These are phyloP conservation scores for Lophochroa leadbeateri DNA, from an alignment of 2,113 vertebrate genomes.

Conservation along the genomic window DNA sequence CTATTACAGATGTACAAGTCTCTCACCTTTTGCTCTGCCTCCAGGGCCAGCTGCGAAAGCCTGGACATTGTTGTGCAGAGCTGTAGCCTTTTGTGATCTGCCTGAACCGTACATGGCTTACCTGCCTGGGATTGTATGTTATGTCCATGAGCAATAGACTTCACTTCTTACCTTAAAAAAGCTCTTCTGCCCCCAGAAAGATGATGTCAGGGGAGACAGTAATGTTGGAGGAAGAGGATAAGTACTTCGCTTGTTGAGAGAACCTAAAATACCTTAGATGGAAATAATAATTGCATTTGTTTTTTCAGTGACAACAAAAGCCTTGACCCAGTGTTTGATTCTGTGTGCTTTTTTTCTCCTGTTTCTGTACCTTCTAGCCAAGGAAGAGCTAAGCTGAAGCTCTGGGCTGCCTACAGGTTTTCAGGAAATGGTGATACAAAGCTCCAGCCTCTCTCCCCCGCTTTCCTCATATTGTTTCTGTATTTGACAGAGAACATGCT, in stretches of 20 bases:
- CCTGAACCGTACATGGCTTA: not conserved
- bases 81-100: not conserved
- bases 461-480: conserved; percentile 73
- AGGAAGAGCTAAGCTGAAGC: not conserved
- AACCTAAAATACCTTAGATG: not conserved
- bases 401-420: conserved; percentile 17
- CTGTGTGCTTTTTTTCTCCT: not conserved
- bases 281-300: conserved; percentile 55
- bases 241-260: not conserved
- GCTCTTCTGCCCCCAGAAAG: not conserved
- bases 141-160: not conserved
- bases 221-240: not conserved
- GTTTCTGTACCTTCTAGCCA: not conserved
- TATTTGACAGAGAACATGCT: conserved; percentile 52
- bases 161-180: not conserved
- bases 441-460: conserved; percentile 33
- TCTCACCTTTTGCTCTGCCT: not conserved
- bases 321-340: conserved; percentile 52
- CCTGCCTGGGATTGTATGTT: not conserved
- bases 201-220: not conserved
- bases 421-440: conserved; percentile 44
- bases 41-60: not conserved
- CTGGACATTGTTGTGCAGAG: not conserved
- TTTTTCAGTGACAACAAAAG: conserved; percentile 72
- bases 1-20: not conserved